Base-by-base conservation (phyloP, 2,888 invertebrate species). In the Sussaba pulchella region DNA sequence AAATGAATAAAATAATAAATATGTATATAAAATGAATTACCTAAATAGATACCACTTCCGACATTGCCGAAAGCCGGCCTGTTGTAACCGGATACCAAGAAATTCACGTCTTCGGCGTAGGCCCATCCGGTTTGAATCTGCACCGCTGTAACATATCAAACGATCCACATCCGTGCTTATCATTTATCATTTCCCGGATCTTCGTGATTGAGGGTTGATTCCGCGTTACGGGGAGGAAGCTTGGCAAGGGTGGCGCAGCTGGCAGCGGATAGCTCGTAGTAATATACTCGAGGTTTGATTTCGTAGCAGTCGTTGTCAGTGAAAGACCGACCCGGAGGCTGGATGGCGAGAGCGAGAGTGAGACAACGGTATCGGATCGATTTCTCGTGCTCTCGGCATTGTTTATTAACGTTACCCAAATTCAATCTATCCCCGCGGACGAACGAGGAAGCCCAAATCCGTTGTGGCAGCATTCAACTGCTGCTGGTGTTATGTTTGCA, bases 141-240 rank as follows among this genome's bases (percentile, higher is more conserved):
- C 10, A 90, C 81, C 4, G 92, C 93, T 92, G 77, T 26, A 86
- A 71, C 69, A 79, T 91, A 88, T 95, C 96, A 0, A 97, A 97
- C 75, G 96, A 89, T 88, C 96, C 95, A 0, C 96, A 96, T 70
- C 8, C 17, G 10, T 52, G 52, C 12, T 52, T 19, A 21, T 24
- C 24, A 4, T 19, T 26, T 26, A 52, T 24, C 2, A 10, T 21
- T 47, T 47, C 8, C 26, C 6, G 24, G 26, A 12, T 12, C n/a
- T n/a, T 54, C 10, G 10, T 54, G 52, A 54, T 10, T 10, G 12
- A 4, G 26, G n/a, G 52, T 14, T 10, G 26, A 24, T 8, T 54
- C 26, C 26, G 24, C 24, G 52, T 52, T 24, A 1, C 24, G 26
- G 14, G 14, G 6, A 14, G 31, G 31, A 31, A 6, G 31, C 4